Base-by-base conservation (phyloP, 2,113 vertebrate genomes). In the Anoura caudifer region DNA sequence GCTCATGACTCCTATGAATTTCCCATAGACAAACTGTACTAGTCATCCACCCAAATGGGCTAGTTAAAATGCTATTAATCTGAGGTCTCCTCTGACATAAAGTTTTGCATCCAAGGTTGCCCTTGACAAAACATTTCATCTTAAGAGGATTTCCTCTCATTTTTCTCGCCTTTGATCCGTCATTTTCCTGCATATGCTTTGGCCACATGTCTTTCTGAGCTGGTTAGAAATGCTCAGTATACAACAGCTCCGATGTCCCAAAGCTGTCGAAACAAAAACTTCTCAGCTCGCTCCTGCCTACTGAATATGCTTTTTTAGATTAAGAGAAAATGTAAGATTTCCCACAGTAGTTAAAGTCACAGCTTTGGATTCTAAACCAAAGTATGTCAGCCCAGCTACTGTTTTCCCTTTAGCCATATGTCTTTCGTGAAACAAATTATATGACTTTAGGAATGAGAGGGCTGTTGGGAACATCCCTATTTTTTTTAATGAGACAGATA, bases 241-340 rank as follows among this genome's bases (percentile, higher is more conserved):
- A 83, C 52, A 56, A 28, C 80, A 91, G 69, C 76, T 97, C 91
- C 91, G 89, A 92, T 93, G 83, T 96, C 95, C 89, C 95, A 96
- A 94, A 94, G 96, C 96, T 96, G 96, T 97, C 97, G 96, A 97
- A 97, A 94, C 69, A 95, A 90, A 95, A 83, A 79, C 77, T 95
- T 54, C 63, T 94, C 54, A 72, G 16, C 54, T 97, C 82, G 43
- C 75, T 96, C 86, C 47, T 15, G 13, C 86, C 94, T 97, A 92
- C 89, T 93, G 82, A 97, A 90, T 93, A 75, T 93, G 85, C 36
- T 93, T 43, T 91, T 95, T 89, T 19, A 94, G 89, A 59, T 38
- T 75, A 77, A 73, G 20, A 70, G 50, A 41, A 50, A 81, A 80
- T 56, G 72, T 33, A 86, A 91, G 50, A 77, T 26, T 91, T 79